Conservation (phyloP, 2,797 vertebrate genomes). For the Heterohyrax brucei region DNA sequence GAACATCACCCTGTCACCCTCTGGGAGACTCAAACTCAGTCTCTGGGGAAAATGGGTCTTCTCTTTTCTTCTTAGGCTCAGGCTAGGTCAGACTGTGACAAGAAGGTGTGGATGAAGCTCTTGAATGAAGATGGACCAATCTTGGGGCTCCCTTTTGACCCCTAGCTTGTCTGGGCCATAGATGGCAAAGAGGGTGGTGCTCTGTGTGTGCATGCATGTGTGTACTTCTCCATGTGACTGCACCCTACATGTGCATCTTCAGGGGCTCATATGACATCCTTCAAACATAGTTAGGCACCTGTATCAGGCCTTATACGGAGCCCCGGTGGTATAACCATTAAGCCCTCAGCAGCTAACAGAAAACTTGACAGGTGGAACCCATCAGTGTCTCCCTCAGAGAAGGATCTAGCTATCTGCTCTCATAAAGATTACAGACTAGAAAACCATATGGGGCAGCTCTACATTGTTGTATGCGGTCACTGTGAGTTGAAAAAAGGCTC, state of each 20-base stretch:
- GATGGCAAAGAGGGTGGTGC: not conserved
- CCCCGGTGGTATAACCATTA: not conserved
- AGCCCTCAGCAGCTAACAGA: not conserved
- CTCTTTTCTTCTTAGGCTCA: not conserved
- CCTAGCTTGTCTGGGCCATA: not conserved
- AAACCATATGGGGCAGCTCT: not conserved
- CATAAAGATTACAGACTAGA: not conserved
- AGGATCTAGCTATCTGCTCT: not conserved
- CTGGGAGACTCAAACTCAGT: not conserved
- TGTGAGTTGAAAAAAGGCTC: not conserved
- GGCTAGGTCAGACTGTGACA: not conserved
- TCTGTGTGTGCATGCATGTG: too few species aligned
- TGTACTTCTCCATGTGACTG: not conserved
- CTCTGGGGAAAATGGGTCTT: not conserved
- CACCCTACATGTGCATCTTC: not conserved
- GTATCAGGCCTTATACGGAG: not conserved
- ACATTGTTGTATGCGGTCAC: not conserved
- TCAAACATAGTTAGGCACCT: not conserved
- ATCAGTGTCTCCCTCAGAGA: not conserved
- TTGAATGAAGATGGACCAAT: not conserved
- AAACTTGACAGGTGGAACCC: not conserved
- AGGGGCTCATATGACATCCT: not conserved
- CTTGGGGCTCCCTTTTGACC: not conserved
- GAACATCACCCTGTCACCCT: not conserved
- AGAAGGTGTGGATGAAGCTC: not conserved